phyloP scores from a whole-genome alignment of 2,888 invertebrate genomes.

The Tillus elongatus region DNA sequence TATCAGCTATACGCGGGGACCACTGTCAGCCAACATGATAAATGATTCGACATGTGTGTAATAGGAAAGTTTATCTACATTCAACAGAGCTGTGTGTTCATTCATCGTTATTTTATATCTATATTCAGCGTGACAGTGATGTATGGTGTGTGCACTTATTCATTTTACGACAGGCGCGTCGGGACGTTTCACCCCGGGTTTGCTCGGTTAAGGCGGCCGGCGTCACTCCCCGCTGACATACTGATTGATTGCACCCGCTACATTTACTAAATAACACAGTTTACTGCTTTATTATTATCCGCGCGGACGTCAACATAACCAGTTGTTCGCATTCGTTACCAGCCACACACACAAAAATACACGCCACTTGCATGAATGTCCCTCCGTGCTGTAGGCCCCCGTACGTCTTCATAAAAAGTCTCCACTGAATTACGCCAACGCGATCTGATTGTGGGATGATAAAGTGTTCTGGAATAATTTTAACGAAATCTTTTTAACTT shows the following conservation, averaged over 20 bases:
- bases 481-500: no score
- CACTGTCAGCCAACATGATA: constrained; percentile 35
- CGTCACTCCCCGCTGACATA: constrained; percentile 39
- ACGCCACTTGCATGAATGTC: no score
- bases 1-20: constrained; percentile 14
- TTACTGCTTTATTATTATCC: constrained; percentile 39
- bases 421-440: no score
- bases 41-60: constrained; percentile 42
- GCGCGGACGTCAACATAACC: constrained; percentile 17
- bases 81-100: constrained; percentile 41
- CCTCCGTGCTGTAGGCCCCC: no score
- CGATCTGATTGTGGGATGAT: no score
- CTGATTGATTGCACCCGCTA: constrained; percentile 41
- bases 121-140: constrained; percentile 43
- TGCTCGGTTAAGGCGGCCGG: constrained; percentile 24
- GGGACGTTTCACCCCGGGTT: constrained; percentile 33
- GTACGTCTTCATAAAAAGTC: no score
- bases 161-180: constrained; percentile 38
- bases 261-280: constrained; percentile 40
- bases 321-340: no score
- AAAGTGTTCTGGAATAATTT: no score
- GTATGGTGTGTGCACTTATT: constrained; percentile 44
- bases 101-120: constrained; percentile 45
- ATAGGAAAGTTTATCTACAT: constrained; percentile 44
- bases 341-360: no score